Percentiles rank a stretch among this genome's conserved stretches.
These are phyloP conservation scores for Malurus elegans DNA, from an alignment of 2,113 vertebrate species.

Conservation along the genomic window DNA sequence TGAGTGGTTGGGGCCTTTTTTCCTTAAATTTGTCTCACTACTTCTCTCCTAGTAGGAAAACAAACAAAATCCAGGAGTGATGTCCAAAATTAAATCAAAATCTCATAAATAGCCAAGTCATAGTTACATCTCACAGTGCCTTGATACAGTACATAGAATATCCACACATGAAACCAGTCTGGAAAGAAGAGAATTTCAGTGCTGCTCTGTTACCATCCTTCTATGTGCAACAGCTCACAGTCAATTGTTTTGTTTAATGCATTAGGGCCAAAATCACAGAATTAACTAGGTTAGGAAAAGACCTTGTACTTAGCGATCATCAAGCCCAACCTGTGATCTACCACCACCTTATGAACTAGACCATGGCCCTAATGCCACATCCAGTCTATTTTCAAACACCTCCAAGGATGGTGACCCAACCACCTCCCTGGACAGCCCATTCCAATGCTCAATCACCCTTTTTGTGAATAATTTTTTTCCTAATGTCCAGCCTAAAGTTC, in stretches of 20 bases:
- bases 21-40: background rate
- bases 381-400: too few species aligned
- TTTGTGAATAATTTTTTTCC: too few species aligned
- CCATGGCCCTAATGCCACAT: too few species aligned
- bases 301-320: too few species aligned
- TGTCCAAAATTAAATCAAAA: background rate
- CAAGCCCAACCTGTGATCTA: too few species aligned
- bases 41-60: background rate
- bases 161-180: background rate
- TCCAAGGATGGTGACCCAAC: too few species aligned
- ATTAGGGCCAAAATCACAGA: background rate
- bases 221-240: background rate
- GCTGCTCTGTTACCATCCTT: background rate
- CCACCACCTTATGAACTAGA: too few species aligned
- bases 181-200: background rate
- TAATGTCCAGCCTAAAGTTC: too few species aligned
- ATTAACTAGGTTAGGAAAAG: too few species aligned
- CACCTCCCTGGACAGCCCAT: too few species aligned
- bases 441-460: too few species aligned
- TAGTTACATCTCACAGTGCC: background rate
- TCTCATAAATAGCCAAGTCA: background rate
- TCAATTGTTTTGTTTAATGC: background rate
- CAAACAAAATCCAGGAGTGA: background rate
- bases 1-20: background rate
- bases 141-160: background rate